These are phyloP conservation scores for Temnothorax longispinosus DNA, from an alignment of 1,140 invertebrate species.

Conservation along the genomic window DNA sequence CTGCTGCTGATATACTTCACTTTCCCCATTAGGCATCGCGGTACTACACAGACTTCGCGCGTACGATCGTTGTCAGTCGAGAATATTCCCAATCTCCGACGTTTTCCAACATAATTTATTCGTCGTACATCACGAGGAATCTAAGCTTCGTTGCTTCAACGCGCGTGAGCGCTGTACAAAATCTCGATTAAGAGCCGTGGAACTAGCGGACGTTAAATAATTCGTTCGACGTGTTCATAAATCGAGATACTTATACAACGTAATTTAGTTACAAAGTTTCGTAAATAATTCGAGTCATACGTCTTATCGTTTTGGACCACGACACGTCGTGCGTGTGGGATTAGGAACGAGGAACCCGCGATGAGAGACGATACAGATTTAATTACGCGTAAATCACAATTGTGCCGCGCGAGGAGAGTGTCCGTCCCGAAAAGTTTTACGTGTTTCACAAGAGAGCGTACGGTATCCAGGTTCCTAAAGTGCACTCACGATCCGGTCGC, in stretches of 20 bases:
- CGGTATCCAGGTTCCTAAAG: slow-evolving; percentile 5
- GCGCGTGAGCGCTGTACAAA: not conserved
- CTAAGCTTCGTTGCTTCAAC: not conserved
- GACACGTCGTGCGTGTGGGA: not conserved
- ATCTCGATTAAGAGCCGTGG: not conserved
- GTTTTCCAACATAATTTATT: slow-evolving; percentile 29
- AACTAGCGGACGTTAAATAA: not conserved
- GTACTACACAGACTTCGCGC: not conserved
- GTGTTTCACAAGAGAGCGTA: not conserved
- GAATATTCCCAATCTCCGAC: not conserved
- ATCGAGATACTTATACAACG: not conserved
- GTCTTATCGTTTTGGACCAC: not conserved
- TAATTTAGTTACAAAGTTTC: not conserved
- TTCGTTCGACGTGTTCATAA: not conserved
- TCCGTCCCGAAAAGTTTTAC: not conserved
- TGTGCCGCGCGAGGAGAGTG: not conserved
- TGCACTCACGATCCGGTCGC: not conserved
- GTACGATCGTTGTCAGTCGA: not conserved
- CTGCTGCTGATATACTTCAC: not conserved
- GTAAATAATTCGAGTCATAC: not conserved
- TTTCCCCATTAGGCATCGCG: not conserved
- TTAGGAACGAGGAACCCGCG: not conserved
- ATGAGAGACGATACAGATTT: not conserved
- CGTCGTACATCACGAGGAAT: not conserved
- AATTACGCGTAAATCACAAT: not conserved